These are phyloP conservation scores for Drosophila leonis DNA, from an alignment of 2,888 invertebrate species.

Conservation along the genomic window DNA sequence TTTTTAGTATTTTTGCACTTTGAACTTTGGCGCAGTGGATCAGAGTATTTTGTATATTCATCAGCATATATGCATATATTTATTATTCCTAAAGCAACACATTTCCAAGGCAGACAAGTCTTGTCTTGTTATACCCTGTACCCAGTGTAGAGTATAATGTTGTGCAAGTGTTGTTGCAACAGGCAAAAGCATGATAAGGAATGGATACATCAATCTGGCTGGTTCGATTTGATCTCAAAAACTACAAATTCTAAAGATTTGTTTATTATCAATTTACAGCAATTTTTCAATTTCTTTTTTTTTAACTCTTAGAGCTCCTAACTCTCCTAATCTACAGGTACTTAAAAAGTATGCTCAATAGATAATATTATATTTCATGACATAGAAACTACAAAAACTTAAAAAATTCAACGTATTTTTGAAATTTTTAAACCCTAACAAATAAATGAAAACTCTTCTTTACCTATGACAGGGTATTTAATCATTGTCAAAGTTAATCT, in stretches of 20 bases:
- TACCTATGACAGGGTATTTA: background rate
- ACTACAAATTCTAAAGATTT: background rate
- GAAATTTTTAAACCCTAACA: background rate
- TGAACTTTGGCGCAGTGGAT: slow-evolving; percentile 23
- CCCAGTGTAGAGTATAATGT: background rate
- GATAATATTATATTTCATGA: background rate
- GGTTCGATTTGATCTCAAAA: background rate
- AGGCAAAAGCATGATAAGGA: too few relatives aligned
- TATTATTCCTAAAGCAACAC: background rate
- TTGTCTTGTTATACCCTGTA: slow-evolving; percentile 3
- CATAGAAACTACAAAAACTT: background rate
- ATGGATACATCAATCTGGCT: too few relatives aligned
- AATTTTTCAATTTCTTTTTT: background rate
- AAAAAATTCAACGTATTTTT: background rate
- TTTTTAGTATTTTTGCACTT: slow-evolving; percentile 35
- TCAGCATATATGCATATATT: slow-evolving; percentile 4
- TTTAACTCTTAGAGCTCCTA: too few relatives aligned
- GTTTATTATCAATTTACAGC: background rate
- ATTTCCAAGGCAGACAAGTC: background rate
- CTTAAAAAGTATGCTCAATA: too few relatives aligned
- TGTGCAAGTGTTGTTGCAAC: background rate
- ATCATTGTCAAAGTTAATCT: background rate
- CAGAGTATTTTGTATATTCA: too few relatives aligned
- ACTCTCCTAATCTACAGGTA: too few relatives aligned
- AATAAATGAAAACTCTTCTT: background rate